These are phyloP conservation scores for Taeniopygia guttata DNA, from an alignment of 2,797 vertebrate species.

Conservation along the genomic window DNA sequence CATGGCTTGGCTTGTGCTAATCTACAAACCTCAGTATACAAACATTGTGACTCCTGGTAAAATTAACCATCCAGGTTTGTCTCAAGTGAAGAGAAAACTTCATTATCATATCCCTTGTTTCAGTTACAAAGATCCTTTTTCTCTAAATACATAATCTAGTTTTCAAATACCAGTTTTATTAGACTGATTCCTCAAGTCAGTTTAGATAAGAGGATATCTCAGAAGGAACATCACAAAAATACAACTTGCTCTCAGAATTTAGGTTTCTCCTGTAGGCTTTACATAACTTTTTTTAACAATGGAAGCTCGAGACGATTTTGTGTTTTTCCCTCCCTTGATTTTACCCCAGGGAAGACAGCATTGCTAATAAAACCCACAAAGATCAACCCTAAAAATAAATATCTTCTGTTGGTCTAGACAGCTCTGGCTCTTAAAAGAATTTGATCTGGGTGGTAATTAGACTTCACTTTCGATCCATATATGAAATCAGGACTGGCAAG, in stretches of 20 bases:
- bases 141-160: not conserved
- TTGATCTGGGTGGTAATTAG: constrained; percentile 36
- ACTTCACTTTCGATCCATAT: not conserved
- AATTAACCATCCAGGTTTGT: not conserved
- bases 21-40: not conserved
- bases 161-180: not conserved
- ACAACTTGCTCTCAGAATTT: not conserved
- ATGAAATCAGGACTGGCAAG: not conserved
- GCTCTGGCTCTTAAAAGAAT: constrained; percentile 44
- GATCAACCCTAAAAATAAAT: constrained; percentile 56
- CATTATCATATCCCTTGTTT: not conserved
- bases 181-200: not conserved
- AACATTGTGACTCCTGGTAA: not conserved
- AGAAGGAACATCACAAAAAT: not conserved
- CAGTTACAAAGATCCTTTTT: not conserved
- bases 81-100: not conserved
- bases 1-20: not conserved
- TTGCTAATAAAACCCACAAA: constrained; percentile 50
- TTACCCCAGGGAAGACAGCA: constrained; percentile 2
- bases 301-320: constrained; percentile 27
- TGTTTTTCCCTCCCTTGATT: constrained; percentile 5
- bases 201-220: not conserved
- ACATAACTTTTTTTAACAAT: constrained; percentile 33
- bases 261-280: constrained; percentile 28
- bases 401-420: constrained; percentile 49